Evolutionary conservation across 2,113 vertebrate species (phyloP), one percentile per base, ranked within the genome.

Genomic region (Microtus richardsoni): DNA sequence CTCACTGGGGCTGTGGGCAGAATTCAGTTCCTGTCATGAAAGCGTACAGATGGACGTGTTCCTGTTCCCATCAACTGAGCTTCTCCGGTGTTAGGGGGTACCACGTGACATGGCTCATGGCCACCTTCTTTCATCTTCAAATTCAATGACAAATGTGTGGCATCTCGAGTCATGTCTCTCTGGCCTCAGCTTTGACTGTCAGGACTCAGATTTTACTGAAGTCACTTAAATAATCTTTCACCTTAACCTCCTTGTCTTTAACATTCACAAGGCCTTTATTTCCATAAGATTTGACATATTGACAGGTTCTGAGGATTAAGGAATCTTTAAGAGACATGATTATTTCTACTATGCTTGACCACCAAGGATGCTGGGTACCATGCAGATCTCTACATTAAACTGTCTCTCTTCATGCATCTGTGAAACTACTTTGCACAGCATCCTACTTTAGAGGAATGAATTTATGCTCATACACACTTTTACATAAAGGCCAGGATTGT

Each of bases 401-500:
- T 62, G 47, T 0, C 26, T 6, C 26, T 21, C 28, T 62, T 93
- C 3, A 41, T 24, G 73, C 28, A 19, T 96, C 73, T 24, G 30
- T 30, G 39, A 49, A 47, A 88, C 49, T 82, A 60, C 71, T 89
- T 89, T 75, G 17, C 39, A 96, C 2, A 1, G n/a, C 66, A 92
- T 8, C 88, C 28, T 60, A 4, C 73, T 24, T 82, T 91, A 66
- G 24, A 96, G 6, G 91, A 93, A 95, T 21, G 1, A 33, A 77
- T 44, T 91, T 94, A 14, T 49, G 54, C 68, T 92, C 62, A 77
- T 58, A 92, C 58, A 49, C 89, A 86, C 75, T 96, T 97, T 87
- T 68, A 79, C 70, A 84, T 88, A 94, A 87, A 95, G 79, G 70
- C 88, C 86, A 97, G 44, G 60, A 80, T 33, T 91, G 39, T 71